These are phyloP conservation scores for Octonoba sinensis DNA, from an alignment of 2,888 invertebrate genomes.

Conservation along the genomic window DNA sequence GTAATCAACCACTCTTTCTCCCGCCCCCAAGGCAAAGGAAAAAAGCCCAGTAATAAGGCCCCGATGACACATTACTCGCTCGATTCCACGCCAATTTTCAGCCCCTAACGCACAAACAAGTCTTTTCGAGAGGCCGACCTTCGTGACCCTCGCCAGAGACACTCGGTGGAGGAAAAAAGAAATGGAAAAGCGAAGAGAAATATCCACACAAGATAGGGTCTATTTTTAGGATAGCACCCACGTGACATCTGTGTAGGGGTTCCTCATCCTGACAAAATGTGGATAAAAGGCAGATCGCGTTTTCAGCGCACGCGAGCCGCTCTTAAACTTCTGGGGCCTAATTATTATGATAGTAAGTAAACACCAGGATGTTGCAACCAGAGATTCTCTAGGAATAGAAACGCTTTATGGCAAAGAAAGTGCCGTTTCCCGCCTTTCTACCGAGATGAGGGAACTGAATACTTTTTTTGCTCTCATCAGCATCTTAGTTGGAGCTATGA, in stretches of 20 bases:
- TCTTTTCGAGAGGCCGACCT: conserved; percentile 2
- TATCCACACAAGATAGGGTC: conserved; percentile 16
- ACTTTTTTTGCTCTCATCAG: too few species aligned
- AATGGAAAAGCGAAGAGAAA: not conserved
- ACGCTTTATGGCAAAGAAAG: too few species aligned
- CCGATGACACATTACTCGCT: conserved; percentile 52
- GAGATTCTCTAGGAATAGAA: too few species aligned
- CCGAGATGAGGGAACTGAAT: too few species aligned
- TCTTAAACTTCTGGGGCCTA: too few species aligned
- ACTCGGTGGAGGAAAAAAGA: conserved; percentile 4
- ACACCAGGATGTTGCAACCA: too few species aligned
- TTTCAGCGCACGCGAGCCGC: not conserved
- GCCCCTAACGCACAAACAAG: conserved; percentile 41
- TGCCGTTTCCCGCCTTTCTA: too few species aligned
- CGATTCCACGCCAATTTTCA: conserved; percentile 53
- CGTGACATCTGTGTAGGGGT: too few species aligned
- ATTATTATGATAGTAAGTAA: too few species aligned
- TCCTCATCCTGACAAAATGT: conserved; percentile 42
- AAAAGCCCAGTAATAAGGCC: conserved; percentile 28
- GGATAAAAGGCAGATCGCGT: conserved; percentile 38
- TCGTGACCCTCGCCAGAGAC: conserved; percentile 12
- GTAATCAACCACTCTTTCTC: too few species aligned
- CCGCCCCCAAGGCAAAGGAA: too few species aligned
- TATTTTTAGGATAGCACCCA: conserved; percentile 23
- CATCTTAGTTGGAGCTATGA: too few species aligned